Conservation (phyloP, 2,888 invertebrate species). For the Caenorhabditis sinica region DNA sequence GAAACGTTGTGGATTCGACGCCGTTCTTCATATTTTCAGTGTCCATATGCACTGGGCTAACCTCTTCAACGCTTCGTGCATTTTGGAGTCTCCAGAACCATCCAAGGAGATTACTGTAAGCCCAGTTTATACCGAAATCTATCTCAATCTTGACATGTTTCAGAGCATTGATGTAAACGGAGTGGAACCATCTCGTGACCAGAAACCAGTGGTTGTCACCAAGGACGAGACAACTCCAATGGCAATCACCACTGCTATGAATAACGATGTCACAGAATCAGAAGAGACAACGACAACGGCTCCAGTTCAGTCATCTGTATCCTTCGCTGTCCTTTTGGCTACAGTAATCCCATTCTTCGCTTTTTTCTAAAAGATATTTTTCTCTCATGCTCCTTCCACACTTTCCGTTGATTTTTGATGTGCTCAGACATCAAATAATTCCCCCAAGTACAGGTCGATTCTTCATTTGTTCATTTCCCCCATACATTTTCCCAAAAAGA, state of each 20-base stretch:
- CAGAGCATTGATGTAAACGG: constrained; percentile 65
- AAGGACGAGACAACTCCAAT: constrained; percentile 54
- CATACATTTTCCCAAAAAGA: constrained; percentile 7
- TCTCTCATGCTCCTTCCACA: not conserved
- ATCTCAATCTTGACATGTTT: constrained; percentile 13
- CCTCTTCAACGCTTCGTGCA: constrained; percentile 73
- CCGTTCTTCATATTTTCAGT: constrained; percentile 81
- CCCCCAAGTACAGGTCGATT: constrained; percentile 14
- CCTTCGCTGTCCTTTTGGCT: constrained; percentile 18
- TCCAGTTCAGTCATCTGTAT: constrained; percentile 33
- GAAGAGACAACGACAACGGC: constrained; percentile 22
- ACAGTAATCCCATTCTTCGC: constrained; percentile 35
- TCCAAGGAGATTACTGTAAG: constrained; percentile 40
- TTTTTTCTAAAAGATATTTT: constrained; percentile 42
- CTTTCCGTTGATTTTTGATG: constrained; percentile 25
- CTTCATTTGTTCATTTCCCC: constrained; percentile 10
- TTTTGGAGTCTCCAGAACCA: constrained; percentile 71
- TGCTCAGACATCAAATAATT: not conserved
- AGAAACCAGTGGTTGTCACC: constrained; percentile 65
- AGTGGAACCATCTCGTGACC: constrained; percentile 71
- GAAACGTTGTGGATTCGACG: constrained; percentile 78
- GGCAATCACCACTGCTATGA: constrained; percentile 39
- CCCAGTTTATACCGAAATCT: not conserved
- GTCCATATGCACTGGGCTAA: constrained; percentile 77
- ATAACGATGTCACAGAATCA: constrained; percentile 47